phyloP scores from a whole-genome alignment of 2,888 invertebrate species.

The Noctua janthe region DNA sequence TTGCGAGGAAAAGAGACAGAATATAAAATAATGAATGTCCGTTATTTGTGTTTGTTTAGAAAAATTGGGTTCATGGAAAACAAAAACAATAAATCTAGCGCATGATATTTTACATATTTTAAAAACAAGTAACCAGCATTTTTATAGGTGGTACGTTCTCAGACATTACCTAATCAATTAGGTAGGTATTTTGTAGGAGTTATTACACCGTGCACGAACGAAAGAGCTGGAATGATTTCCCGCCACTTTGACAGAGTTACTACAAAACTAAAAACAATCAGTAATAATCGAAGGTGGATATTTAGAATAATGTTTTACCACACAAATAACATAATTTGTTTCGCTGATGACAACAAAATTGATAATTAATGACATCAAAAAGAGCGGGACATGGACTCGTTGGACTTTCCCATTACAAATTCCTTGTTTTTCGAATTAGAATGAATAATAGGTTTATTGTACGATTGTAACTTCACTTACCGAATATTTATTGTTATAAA shows the following conservation, averaged over 20 bases:
- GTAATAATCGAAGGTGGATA: slow-evolving; percentile 1
- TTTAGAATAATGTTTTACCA: slow-evolving; percentile 14
- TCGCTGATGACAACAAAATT: slow-evolving; percentile 47
- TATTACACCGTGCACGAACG: slow-evolving; percentile 35
- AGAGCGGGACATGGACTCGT: slow-evolving; percentile 87
- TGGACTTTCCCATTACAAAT: slow-evolving; percentile 86
- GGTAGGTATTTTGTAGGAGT: slow-evolving; percentile 30
- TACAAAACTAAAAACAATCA: slow-evolving; percentile 21
- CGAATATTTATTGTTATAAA: slow-evolving; percentile 92
- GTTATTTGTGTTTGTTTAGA: slow-evolving; percentile 58
- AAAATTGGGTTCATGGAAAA: slow-evolving; percentile 36
- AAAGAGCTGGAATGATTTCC: slow-evolving; percentile 75
- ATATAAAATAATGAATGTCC: slow-evolving; percentile 68
- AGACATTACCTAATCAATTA: slow-evolving; percentile 61
- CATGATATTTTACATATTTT: slow-evolving; percentile 10
- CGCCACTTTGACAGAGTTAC: slow-evolving; percentile 77
- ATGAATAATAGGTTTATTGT: slow-evolving; percentile 60
- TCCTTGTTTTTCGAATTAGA: slow-evolving; percentile 79
- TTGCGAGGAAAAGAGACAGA: slow-evolving; percentile 74
- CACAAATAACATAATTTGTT: slow-evolving; percentile 15
- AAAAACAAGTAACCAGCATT: neutral
- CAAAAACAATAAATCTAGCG: slow-evolving; percentile 1
- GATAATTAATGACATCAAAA: slow-evolving; percentile 84
- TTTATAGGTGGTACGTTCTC: slow-evolving; percentile 1
- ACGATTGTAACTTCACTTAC: slow-evolving; percentile 88